phyloP scores from a whole-genome alignment of 2,113 vertebrate species.

The Nesoenas mayeri region DNA sequence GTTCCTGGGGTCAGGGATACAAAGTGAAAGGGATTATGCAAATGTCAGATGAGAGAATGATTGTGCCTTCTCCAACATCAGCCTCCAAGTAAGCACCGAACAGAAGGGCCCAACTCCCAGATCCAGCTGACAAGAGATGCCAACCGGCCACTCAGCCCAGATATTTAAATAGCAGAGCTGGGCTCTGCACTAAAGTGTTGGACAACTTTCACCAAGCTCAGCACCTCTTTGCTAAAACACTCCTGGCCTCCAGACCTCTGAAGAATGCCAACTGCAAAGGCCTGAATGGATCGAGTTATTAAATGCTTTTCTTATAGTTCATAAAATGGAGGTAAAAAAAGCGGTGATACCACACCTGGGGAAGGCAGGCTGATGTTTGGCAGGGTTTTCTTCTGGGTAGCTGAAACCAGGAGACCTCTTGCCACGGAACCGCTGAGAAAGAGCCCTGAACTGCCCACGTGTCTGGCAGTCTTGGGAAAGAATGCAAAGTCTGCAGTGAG shows the following conservation, averaged over 20 bases:
- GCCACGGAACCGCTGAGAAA: constrained; percentile 66
- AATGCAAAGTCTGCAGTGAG: not conserved
- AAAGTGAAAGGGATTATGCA: constrained; percentile 1
- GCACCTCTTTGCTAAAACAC: not conserved
- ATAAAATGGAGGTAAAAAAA: not conserved
- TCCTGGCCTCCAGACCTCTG: not conserved
- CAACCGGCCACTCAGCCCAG: not conserved
- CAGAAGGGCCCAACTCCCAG: not conserved
- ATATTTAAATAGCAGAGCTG: not conserved
- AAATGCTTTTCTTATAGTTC: not conserved
- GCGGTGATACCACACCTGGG: constrained; percentile 36
- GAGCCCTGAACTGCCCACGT: constrained; percentile 62
- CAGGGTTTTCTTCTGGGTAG: constrained; percentile 69
- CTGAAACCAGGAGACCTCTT: constrained; percentile 72
- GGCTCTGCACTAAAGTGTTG: not conserved
- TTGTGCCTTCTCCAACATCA: not conserved
- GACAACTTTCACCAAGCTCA: not conserved
- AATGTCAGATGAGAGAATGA: not conserved
- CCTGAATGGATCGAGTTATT: not conserved
- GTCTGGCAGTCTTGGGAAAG: constrained; percentile 62
- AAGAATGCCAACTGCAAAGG: not conserved
- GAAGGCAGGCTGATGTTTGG: not conserved
- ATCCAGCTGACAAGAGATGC: not conserved
- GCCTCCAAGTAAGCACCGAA: not conserved
- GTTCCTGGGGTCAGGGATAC: not conserved